Evolutionary conservation across 2,888 invertebrate species (phyloP).

Genomic region (Dryococelus australis): DNA sequence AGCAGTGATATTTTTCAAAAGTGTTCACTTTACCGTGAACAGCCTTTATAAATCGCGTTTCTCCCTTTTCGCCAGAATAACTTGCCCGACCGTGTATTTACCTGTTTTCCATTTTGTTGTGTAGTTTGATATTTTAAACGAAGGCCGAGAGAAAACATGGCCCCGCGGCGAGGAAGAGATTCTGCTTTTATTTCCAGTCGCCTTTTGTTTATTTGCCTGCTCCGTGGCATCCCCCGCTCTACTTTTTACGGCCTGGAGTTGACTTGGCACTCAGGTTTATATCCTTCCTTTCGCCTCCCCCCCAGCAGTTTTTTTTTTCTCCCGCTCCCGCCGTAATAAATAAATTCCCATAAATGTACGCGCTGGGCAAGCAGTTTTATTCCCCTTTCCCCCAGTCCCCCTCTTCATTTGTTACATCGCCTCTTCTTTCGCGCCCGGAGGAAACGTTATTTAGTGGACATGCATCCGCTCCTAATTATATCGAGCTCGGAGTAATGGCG

Average conservation of each 20-base stretch:
- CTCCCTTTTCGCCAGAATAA: no score
- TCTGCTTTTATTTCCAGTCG: neutral
- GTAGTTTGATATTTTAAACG: neutral
- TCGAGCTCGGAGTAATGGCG: neutral
- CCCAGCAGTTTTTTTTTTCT: neutral
- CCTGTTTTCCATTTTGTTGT: neutral
- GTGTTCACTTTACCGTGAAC: no score
- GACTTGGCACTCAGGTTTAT: conserved; percentile 16
- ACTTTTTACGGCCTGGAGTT: neutral
- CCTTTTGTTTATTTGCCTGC: neutral
- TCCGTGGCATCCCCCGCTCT: no score
- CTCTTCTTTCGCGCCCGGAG: neutral
- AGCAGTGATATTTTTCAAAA: no score
- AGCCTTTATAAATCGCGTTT: no score
- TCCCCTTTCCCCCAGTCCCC: no score
- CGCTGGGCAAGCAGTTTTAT: conserved; percentile 8
- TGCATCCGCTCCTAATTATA: neutral
- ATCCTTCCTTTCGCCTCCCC: neutral
- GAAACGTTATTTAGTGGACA: neutral
- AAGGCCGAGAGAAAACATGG: neutral
- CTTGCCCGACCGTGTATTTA: no score
- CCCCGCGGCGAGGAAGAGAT: neutral
- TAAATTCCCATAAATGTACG: neutral
- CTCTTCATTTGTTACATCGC: no score
- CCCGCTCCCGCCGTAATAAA: neutral